These are phyloP conservation scores for Oscheius onirici DNA, from an alignment of 2,888 invertebrate genomes.

Conservation along the genomic window DNA sequence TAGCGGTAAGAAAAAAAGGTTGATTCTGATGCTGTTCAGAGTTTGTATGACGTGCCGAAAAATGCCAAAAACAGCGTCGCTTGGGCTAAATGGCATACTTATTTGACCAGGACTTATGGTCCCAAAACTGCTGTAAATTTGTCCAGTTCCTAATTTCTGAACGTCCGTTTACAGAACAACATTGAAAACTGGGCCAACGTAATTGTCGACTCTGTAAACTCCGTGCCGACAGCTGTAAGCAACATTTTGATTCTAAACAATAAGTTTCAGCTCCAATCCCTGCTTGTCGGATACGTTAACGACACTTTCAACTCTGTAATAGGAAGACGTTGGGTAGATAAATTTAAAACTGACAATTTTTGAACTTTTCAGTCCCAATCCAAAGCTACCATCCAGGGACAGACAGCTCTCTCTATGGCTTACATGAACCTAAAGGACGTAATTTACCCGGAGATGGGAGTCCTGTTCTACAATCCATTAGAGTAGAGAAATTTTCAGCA, in stretches of 20 bases:
- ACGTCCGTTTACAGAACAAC: not conserved
- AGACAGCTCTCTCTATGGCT: not conserved
- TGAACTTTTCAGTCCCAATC: not conserved
- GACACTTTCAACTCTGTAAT: not conserved
- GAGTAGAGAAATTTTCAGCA: not conserved
- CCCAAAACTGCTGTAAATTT: constrained; percentile 1
- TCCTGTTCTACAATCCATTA: constrained; percentile 6
- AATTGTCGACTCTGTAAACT: not conserved
- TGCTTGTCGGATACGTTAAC: too few relatives aligned
- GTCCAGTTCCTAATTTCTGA: too few relatives aligned
- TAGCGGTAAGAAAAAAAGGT: not conserved
- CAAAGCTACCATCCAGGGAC: not conserved
- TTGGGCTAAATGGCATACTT: not conserved
- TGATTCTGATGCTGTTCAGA: not conserved
- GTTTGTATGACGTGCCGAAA: not conserved
- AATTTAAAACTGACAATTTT: too few relatives aligned
- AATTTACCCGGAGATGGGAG: not conserved
- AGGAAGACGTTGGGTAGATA: not conserved
- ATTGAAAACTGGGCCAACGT: constrained; percentile 2
- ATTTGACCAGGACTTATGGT: not conserved
- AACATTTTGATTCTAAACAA: too few relatives aligned
- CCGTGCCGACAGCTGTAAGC: not conserved
- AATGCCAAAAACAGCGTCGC: not conserved
- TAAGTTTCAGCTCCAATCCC: too few relatives aligned
- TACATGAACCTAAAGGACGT: not conserved